A percentile compares a stretch with the other conserved stretches of the same genome.
phyloP scores from a whole-genome alignment of 1,140 invertebrate species.

The Reticulitermes speratus region DNA sequence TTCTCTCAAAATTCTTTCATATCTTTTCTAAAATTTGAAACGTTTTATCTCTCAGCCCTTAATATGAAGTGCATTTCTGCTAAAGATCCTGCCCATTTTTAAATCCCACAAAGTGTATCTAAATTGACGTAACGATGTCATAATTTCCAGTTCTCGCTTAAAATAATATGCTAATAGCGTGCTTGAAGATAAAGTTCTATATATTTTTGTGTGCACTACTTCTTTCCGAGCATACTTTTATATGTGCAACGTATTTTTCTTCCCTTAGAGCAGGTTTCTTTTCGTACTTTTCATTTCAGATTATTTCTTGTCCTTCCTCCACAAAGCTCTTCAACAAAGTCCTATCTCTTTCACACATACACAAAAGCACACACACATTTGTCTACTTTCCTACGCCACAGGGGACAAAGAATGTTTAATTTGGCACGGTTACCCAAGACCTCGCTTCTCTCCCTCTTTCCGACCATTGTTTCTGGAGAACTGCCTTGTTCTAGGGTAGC shows the following conservation, averaged over 20 bases:
- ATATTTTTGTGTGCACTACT: no score
- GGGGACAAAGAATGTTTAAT: conserved; percentile 18
- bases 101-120: no score
- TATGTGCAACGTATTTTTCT: not conserved
- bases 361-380: not conserved
- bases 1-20: no score
- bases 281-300: not conserved
- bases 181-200: no score
- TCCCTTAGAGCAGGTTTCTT: not conserved
- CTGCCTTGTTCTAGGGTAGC: not conserved
- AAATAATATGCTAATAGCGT: no score
- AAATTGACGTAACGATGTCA: no score
- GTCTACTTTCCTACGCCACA: not conserved
- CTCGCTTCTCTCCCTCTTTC: not conserved
- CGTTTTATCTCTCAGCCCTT: no score
- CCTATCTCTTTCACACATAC: not conserved
- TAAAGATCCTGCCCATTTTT: no score
- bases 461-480: not conserved
- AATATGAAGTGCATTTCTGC: no score
- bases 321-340: not conserved
- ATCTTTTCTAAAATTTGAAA: no score
- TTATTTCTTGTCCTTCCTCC: not conserved
- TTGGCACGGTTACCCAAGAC: conserved; percentile 3
- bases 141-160: no score
- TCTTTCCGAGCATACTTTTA: not conserved